A percentile compares a stretch with the other conserved stretches of the same genome.
These are phyloP conservation scores for Nibea coibor DNA, from an alignment of 2,113 vertebrate species.

Conservation along the genomic window DNA sequence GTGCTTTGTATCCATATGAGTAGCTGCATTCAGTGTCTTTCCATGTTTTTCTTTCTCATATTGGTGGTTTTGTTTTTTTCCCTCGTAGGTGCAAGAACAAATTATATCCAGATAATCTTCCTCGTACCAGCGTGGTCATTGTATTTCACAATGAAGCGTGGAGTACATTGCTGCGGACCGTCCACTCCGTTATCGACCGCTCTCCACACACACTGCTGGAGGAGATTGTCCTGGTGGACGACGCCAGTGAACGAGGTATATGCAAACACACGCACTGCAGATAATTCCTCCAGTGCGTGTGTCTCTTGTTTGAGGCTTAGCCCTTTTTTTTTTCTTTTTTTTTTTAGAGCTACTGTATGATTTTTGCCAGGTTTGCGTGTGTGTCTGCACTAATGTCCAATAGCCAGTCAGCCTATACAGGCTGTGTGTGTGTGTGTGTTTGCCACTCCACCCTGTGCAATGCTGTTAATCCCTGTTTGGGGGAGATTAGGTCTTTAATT, in stretches of 20 bases:
- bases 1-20: not conserved
- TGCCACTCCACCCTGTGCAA: conserved; percentile 63
- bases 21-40: not conserved
- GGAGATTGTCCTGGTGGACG: conserved; percentile 97
- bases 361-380: conserved; percentile 42
- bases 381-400: conserved; percentile 14
- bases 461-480: conserved; percentile 79
- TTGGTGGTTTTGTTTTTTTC: conserved; percentile 1
- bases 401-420: not conserved
- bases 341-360: conserved; percentile 56
- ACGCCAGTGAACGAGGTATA: conserved; percentile 97
- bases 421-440: conserved; percentile 34
- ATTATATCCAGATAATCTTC: conserved; percentile 94
- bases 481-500: conserved; percentile 80
- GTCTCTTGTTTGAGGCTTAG: conserved; percentile 64
- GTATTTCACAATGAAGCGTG: conserved; percentile 99
- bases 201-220: conserved; percentile 94
- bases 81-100: conserved; percentile 94
- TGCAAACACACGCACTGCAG: conserved; percentile 20
- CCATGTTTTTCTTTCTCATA: not conserved
- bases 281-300: conserved; percentile 56
- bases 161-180: conserved; percentile 96
- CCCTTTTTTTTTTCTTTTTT: conserved; percentile 54
- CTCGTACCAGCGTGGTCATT: conserved; percentile 96
- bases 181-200: conserved; percentile 95